Base-by-base conservation (phyloP, 2,888 invertebrate species). In the Patella caerulea region DNA sequence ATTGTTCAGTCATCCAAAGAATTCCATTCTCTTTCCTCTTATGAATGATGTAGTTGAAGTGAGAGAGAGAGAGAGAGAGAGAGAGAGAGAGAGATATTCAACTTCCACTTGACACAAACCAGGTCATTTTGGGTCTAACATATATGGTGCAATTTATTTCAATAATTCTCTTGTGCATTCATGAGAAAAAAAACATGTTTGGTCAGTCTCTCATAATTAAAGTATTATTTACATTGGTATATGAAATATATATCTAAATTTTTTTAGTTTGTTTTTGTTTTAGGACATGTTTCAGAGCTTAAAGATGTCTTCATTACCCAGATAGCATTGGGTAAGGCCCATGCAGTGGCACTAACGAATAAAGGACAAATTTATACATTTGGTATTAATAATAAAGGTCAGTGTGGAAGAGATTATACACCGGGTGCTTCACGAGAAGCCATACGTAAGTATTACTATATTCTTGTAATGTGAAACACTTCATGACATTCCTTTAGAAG, bases 341-440 rank as follows among this genome's bases (percentile, higher is more conserved):
- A 99, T 89, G 96, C 96, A n/a, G 96, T 97, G 0, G 96, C 95
- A 0, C 93, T 99, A 15, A 97, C 96, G 17, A 95, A 94, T 84
- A 96, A 96, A 89, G 99, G 99, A 0, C 95, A 96, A 85, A 95
- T 98, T 3, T 98, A 95, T 91, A 97, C 98, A 0, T 98, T 98
- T 92, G 99, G 99, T 7, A 96, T 98, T 81, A 99, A 99, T 92
- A 98, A 99, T 91, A 97, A 98, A 91, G 98, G 98, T 1, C 99
- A 99, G 90, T 99, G 99, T 92, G 99, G 99, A 5, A 93, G 98
- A 82, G 96, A 96, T 73, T 90, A 86, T 79, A 83, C 83, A 11
- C 83, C 88, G 12, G 87, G 86, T 5, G 88, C 92, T 19, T 86
- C 90, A 55, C 93, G 93, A 89, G 93, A 94, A 89, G 93, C 65